Percentiles rank a stretch among this genome's conserved stretches.
Conservation (phyloP, 1,140 invertebrate genomes). For the Cecropterus lyciades region DNA sequence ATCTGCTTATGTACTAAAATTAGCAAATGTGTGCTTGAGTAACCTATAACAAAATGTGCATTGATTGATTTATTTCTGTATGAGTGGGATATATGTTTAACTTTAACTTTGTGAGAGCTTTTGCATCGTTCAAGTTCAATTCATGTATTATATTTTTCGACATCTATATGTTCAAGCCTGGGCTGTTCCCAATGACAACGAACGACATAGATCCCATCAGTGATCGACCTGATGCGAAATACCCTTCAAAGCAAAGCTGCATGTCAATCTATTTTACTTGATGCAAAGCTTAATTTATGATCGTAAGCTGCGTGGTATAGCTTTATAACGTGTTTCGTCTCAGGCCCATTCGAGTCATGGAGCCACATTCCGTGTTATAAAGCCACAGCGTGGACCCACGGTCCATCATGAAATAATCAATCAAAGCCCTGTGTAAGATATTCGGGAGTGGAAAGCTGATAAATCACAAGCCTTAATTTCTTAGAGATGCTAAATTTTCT, state of each 20-base stretch:
- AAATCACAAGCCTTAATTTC: slow-evolving; percentile 73
- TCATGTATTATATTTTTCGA: slow-evolving; percentile 12
- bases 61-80: slow-evolving; percentile 67
- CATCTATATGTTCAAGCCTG: slow-evolving; percentile 23
- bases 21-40: slow-evolving; percentile 81
- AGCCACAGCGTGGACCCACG: slow-evolving; percentile 71
- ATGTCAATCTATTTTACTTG: slow-evolving; percentile 80
- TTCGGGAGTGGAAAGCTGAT: slow-evolving; percentile 80
- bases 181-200: slow-evolving; percentile 10
- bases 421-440: slow-evolving; percentile 80
- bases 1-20: slow-evolving; percentile 55
- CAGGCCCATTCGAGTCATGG: slow-evolving; percentile 54
- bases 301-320: slow-evolving; percentile 79
- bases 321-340: slow-evolving; percentile 73
- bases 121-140: slow-evolving; percentile 56
- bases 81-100: slow-evolving; percentile 82
- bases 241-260: slow-evolving; percentile 80
- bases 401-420: slow-evolving; percentile 70
- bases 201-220: slow-evolving; percentile 81
- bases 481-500: slow-evolving; percentile 80
- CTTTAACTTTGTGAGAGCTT: slow-evolving; percentile 62
- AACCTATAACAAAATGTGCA: slow-evolving; percentile 77
- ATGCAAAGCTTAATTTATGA: slow-evolving; percentile 81
- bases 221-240: slow-evolving; percentile 68
- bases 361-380: slow-evolving; percentile 77